Conservation (phyloP, 2,797 vertebrate genomes). For the Xiphorhynchus erythropygius region DNA sequence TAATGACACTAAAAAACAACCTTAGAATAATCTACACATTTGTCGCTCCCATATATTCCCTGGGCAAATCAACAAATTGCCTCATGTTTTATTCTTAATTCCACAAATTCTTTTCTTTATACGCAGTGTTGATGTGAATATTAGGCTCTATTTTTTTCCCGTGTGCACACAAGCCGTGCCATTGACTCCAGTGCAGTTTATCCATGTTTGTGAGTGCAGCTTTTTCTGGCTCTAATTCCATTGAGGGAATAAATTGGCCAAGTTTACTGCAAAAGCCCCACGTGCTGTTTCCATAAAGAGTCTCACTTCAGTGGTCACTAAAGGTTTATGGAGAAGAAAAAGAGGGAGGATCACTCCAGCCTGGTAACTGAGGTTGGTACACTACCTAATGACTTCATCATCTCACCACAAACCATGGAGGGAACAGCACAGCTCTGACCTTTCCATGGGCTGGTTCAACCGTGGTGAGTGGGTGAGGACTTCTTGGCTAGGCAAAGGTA, state of each 20-base stretch:
- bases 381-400: neutral
- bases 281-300: neutral
- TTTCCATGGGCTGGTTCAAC: neutral
- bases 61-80: constrained; percentile 57
- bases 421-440: neutral
- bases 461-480: fast-evolving
- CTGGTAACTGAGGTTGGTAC: neutral
- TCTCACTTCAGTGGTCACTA: neutral
- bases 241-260: neutral
- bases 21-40: constrained; percentile 38
- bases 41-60: constrained; percentile 9
- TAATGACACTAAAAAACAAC: constrained; percentile 43
- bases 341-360: neutral
- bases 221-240: neutral
- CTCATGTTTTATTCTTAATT: constrained; percentile 68
- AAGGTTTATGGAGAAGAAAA: neutral
- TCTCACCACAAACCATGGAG: neutral
- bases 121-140: neutral
- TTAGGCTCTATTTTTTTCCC: neutral
- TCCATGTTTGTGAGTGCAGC: neutral
- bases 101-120: constrained; percentile 22
- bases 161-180: neutral
- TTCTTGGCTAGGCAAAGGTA: neutral
- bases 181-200: neutral
- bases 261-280: neutral